Evolutionary conservation across 2,797 vertebrate genomes (phyloP).

Genomic region (Peromyscus aztecus): DNA sequence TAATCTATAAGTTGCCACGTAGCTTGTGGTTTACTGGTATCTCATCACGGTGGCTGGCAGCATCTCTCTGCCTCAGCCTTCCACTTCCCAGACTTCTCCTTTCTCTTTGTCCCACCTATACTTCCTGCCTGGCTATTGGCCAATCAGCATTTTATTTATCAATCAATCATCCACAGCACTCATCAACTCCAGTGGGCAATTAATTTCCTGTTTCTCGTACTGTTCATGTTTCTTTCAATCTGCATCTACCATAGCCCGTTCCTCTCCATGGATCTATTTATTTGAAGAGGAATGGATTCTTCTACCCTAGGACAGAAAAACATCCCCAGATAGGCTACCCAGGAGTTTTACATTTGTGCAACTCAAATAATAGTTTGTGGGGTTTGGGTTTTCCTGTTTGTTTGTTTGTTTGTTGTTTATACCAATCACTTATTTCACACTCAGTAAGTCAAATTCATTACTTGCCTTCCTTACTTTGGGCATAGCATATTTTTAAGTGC

Average conservation of each 20-base stretch:
- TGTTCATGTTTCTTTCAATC: conserved; percentile 1
- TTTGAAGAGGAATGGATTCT: neutral
- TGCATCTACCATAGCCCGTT: neutral
- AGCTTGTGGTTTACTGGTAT: no score
- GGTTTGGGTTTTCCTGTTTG: neutral
- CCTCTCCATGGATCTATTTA: neutral
- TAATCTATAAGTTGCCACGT: no score
- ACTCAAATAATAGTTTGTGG: neutral
- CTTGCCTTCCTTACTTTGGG: neutral
- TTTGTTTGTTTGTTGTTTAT: neutral
- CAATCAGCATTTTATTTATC: no score
- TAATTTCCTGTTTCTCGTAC: neutral
- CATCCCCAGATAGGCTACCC: neutral
- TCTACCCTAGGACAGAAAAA: neutral
- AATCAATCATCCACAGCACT: no score
- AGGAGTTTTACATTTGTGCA: conserved; percentile 8
- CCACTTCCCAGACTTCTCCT: no score
- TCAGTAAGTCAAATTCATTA: neutral
- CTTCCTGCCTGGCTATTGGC: no score
- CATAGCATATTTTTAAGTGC: neutral
- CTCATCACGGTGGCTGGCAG: no score
- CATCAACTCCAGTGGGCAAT: conserved; percentile 19
- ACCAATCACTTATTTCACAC: neutral
- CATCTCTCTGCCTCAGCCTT: no score
- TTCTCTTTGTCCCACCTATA: no score